A percentile compares a stretch with the other conserved stretches of the same genome.
These are phyloP conservation scores for Drosophila serrata DNA, from an alignment of 1,140 invertebrate species.

Conservation along the genomic window DNA sequence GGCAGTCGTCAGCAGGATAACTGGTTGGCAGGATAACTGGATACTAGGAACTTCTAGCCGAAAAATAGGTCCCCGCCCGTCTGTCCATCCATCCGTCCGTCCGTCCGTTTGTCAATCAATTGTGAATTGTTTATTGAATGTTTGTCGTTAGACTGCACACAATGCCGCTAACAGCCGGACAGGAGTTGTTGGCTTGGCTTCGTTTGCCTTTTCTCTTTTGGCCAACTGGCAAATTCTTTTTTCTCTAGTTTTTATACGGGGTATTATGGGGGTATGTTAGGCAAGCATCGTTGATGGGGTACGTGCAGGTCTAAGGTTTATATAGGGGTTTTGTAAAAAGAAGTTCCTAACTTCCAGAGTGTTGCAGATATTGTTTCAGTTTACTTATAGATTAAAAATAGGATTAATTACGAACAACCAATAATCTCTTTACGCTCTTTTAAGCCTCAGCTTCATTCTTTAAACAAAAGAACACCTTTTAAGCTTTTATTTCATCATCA, in stretches of 20 bases:
- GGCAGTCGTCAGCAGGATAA: conserved; percentile 55
- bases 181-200: conserved; percentile 40
- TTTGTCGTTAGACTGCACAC: conserved; percentile 79
- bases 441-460: not conserved
- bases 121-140: conserved; percentile 84
- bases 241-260: not conserved
- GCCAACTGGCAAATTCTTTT: conserved; percentile 13
- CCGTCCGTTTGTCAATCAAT: conserved; percentile 82
- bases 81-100: conserved; percentile 39
- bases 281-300: not conserved
- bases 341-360: no score
- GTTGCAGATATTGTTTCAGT: not conserved
- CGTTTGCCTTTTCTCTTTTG: conserved; percentile 37
- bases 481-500: not conserved
- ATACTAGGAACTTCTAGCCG: conserved; percentile 28
- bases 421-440: no score
- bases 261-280: not conserved
- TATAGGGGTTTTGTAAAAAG: no score
- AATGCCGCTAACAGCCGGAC: conserved; percentile 49
- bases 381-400: not conserved
- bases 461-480: not conserved
- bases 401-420: no score
- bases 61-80: conserved; percentile 45
- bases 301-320: not conserved
- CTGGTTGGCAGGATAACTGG: conserved; percentile 53